Conservation (phyloP, 2,113 vertebrate species). For the Neomonachus schauinslandi region DNA sequence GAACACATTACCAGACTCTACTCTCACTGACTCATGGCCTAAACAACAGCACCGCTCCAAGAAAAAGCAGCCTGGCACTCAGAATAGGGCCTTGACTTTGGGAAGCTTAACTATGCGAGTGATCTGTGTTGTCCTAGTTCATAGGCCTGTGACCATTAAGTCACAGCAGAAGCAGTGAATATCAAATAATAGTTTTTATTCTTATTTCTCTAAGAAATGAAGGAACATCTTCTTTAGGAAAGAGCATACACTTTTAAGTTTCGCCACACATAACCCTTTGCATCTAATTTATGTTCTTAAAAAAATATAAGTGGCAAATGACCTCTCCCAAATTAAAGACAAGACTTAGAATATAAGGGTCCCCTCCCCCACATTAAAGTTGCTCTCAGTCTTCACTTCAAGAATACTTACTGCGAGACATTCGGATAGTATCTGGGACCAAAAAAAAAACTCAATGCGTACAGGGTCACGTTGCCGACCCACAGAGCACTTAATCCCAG, state of each 20-base stretch:
- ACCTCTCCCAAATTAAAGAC: conserved; percentile 35
- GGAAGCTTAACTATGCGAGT: background rate
- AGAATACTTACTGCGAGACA: background rate
- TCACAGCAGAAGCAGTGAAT: background rate
- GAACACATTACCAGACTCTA: background rate
- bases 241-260: conserved; percentile 15
- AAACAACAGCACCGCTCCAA: background rate
- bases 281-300: background rate
- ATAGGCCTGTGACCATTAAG: background rate
- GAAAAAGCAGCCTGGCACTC: background rate
- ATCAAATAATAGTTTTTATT: background rate
- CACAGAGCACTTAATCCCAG: rapidly evolving
- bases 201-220: conserved; percentile 29
- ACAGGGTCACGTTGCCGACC: no score
- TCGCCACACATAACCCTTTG: background rate
- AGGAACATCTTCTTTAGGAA: conserved; percentile 43
- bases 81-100: background rate
- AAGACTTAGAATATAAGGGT: background rate
- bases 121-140: background rate
- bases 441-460: background rate
- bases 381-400: background rate
- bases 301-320: background rate
- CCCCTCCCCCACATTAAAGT: background rate
- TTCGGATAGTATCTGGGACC: background rate
- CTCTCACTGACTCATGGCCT: background rate